Percentiles rank a stretch among this genome's conserved stretches.
Conservation (phyloP, 2,888 invertebrate species). For the Andricus quercusramuli region DNA sequence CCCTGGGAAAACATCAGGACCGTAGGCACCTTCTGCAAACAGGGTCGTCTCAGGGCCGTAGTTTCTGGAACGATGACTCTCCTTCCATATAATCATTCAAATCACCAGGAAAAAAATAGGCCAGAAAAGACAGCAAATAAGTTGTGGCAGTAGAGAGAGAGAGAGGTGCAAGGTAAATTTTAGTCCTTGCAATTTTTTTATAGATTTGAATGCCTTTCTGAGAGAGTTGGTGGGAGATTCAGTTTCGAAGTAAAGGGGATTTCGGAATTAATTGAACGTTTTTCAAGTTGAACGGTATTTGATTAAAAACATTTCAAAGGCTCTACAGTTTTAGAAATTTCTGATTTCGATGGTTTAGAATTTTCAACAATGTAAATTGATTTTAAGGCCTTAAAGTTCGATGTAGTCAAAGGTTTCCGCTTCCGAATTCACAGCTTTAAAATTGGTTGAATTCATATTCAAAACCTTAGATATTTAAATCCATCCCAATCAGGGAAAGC, state of each 20-base stretch:
- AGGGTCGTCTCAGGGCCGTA: conserved; percentile 58
- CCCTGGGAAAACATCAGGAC: conserved; percentile 51
- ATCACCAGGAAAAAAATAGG: neutral
- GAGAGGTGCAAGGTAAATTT: neutral
- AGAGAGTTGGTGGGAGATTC: too few species aligned
- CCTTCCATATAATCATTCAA: conserved; percentile 2
- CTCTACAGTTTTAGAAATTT: too few species aligned
- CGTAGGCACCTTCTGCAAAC: conserved; percentile 54
- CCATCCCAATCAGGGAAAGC: neutral
- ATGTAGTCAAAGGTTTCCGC: neutral
- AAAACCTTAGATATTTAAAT: neutral
- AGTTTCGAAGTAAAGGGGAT: too few species aligned
- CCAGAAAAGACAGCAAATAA: neutral
- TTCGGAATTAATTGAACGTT: too few species aligned
- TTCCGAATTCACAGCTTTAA: neutral
- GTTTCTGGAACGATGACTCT: conserved; percentile 47
- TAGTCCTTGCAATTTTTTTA: neutral
- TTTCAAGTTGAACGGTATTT: too few species aligned
- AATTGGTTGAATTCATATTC: neutral
- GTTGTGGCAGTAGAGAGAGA: neutral
- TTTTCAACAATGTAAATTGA: too few species aligned
- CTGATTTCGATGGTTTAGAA: too few species aligned
- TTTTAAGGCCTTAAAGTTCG: too few species aligned
- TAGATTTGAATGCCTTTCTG: neutral
- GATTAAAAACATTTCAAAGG: too few species aligned